Evolutionary conservation across 2,888 invertebrate species (phyloP), one percentile per base, ranked within the genome.

Genomic region (Homarus gammarus): DNA sequence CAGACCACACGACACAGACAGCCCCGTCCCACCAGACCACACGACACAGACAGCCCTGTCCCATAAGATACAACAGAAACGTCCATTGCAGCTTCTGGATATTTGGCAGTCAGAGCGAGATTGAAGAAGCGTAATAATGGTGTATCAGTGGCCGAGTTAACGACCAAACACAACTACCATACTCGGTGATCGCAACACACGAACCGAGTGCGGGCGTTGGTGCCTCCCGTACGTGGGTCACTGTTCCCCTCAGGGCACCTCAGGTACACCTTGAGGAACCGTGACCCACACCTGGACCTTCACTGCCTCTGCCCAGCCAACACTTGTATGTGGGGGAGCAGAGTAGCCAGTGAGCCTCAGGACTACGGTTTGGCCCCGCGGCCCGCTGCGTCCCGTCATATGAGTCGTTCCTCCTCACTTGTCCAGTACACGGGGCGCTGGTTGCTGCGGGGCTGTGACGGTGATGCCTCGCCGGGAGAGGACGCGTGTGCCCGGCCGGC

Each of bases 371-470:
- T 61, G 31, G 64, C 64, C n/a, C 82, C 70, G 40, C 84, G 70
- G 31, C 88, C 90, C 72, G 84, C 84, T 33, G 87, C 90, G 72
- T 86, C 73, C 79, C 78, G 90, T 90, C 90, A 90, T 38, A 90
- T 83, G 68, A 90, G 87, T 8, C 87, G 79, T 44, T 90, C 90
- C 56, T 87, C 87, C 36, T 87, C 86, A 31, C 77, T 84, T 22
- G 83, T 89, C 84, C 88, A 84, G 84, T 84, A 70, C 38, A 78
- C 88, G 27, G 88, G 78, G 38, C 84, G 87, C 44, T 78, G 86
- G 27, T n/a, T 64, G 51, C 51, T 82, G 64, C 36, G 18, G 0
- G 68, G n/a, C 0, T 82, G 68, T 15, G 73, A 77, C 0, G 89
- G 68, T 15, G 86, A 61, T 2, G 82, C 36, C 36, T 75, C 27